Base-by-base conservation (phyloP, 2,797 vertebrate genomes). In the Oreochromis mossambicus region DNA sequence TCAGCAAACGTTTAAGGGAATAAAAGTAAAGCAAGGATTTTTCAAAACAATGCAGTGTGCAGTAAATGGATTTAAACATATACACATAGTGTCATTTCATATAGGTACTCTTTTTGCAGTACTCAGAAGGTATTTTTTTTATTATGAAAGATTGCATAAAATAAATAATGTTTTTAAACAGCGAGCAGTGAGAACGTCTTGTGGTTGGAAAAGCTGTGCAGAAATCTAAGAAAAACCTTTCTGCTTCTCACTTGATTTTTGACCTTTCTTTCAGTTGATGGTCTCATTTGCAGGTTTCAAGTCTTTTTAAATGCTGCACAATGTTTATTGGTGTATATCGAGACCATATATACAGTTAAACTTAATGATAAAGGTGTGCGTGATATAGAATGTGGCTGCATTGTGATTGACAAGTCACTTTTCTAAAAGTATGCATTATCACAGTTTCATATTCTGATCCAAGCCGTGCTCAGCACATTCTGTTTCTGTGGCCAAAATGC, bases 151-250 rank as follows among this genome's bases (percentile, higher is more conserved):
- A 46, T 10, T 15, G 61, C 61, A 38, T 66, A 21, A 38, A 66
- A 36, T 36, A 8, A 63, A 38, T n/a, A n/a, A 3, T 36, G 10
- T 36, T 63, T n/a, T 7, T 63, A 36, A 54, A 63, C 32, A 5
- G 41, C 2, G 3, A 32, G 15, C 43, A 19, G 43, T 13, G 43
- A 26, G 2, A 50, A 1, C 0, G 0, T 48, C 24, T 11, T 75
- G 24, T 32, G 43, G 43, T 50, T 48, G 2, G 9, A 73, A 46
- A 46, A 68, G 7, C 13, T 15, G 54, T 75, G 17, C 43, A 73
- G 68, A 73, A 48, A 29, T 48, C 41, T 7, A 46, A 46, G 14
- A 48, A 8, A 68, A 15, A 26, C 15, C 2, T 17, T 26, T 26
- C 13, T 29, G 17, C 26, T 13, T 48, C 26, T 32, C 10, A 1